A percentile compares a stretch with the other conserved stretches of the same genome.
Conservation (phyloP, 2,113 vertebrate species). For the Oplegnathus fasciatus region DNA sequence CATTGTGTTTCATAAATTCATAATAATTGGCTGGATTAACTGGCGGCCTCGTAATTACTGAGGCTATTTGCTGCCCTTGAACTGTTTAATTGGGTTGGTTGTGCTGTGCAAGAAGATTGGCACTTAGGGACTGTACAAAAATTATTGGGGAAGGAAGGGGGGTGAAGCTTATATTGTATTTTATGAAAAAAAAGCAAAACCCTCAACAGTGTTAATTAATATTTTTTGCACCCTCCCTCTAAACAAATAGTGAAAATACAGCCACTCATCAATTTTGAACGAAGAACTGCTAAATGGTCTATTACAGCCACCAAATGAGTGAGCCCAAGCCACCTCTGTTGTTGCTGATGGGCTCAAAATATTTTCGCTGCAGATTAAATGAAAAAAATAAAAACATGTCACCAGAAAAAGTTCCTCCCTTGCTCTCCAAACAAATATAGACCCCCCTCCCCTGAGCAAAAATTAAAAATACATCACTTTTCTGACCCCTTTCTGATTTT, state of each 20-base stretch:
- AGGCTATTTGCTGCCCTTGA: background rate
- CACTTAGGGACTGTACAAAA: slow-evolving; percentile 22
- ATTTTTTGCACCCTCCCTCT: background rate
- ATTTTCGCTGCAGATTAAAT: background rate
- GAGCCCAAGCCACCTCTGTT: too few species aligned
- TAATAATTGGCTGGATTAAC: slow-evolving; percentile 4
- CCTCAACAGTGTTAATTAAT: background rate
- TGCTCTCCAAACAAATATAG: background rate
- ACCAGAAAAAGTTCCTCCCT: background rate
- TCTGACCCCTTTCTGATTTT: background rate
- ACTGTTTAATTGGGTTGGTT: slow-evolving; percentile 27
- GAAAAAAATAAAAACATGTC: background rate
- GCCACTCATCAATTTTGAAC: too few species aligned
- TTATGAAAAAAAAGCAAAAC: background rate
- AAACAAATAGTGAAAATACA: background rate
- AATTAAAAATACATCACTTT: background rate
- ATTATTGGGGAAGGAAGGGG: background rate
- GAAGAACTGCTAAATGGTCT: too few species aligned
- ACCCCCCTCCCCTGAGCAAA: background rate
- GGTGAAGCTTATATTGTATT: background rate
- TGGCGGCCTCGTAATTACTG: slow-evolving; percentile 27
- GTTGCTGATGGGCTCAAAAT: background rate
- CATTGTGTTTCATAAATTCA: background rate
- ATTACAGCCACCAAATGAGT: background rate
- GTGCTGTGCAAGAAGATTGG: slow-evolving; percentile 12